Base-by-base conservation (phyloP, 2,888 invertebrate species). In the Phalera bucephala region DNA sequence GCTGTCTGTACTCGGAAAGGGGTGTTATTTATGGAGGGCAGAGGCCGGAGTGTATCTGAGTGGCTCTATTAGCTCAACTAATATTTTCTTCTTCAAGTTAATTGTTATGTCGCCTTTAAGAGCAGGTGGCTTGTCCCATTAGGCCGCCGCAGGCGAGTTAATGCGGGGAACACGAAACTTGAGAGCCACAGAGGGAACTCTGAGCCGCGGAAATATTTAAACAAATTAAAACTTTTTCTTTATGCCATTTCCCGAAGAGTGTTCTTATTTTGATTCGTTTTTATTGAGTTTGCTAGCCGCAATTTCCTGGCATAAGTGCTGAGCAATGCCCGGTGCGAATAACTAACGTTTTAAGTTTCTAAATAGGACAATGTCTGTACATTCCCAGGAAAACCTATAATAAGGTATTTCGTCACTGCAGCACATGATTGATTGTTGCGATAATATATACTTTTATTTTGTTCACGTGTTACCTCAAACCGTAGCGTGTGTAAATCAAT, bases 201-300 rank as follows among this genome's bases (percentile, higher is more conserved):
- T 52, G 55, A 64, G 61, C 66, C 72, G 69, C 69, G 76, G 81
- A 85, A 86, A 87, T 87, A 82, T 87, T 86, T 85, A 82, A 87
- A 83, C 83, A 83, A 88, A 88, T 87, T 86, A 83, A 86, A 87
- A 88, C 79, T 87, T 89, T 83, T 80, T 72, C 80, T 77, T 80
- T 73, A 75, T 73, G 60, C 68, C 64, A 73, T 77, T 78, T 77
- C 69, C 62, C 61, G 68, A 69, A 73, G 66, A 71, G 61, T 71
- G 63, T 71, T 68, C 69, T 78, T 72, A 72, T 76, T 79, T 68
- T 72, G 73, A 71, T 77, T 75, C 67, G 64, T 72, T 72, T 74
- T 72, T 68, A 80, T 80, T 72, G 66, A 71, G 73, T 73, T 75
- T 70, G 49, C 55, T 60, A 44, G 52, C 58, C 61, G n/a, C n/a